These are phyloP conservation scores for Pocillopora verrucosa DNA, from an alignment of 64 coral and sea anemone species.

Conservation along the genomic window DNA sequence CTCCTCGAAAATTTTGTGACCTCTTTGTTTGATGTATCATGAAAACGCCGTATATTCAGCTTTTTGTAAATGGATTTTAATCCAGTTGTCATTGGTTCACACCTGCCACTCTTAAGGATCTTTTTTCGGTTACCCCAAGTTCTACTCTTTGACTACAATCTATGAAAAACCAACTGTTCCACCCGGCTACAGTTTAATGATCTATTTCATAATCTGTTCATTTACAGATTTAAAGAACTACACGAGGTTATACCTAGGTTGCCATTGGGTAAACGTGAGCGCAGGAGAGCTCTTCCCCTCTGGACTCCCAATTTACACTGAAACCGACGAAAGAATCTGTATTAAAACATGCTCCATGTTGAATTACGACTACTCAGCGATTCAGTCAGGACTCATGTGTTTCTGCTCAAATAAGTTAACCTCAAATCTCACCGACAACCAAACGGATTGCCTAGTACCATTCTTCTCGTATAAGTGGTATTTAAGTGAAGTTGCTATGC, in stretches of 20 bases:
- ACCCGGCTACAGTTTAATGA: background rate
- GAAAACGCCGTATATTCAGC: no score
- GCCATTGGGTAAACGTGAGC: background rate
- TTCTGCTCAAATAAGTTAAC: constrained; percentile 3
- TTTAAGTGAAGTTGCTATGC: background rate
- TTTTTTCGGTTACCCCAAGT: no score
- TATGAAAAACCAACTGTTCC: no score
- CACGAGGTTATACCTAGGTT: background rate
- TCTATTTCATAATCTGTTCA: background rate
- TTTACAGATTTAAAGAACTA: background rate
- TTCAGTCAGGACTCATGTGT: constrained; percentile 20
- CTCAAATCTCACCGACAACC: background rate
- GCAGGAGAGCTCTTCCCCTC: background rate
- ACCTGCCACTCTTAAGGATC: no score
- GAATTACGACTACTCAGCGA: background rate
- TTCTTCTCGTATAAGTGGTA: background rate
- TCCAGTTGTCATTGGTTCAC: no score
- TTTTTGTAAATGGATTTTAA: no score
- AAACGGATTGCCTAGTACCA: background rate
- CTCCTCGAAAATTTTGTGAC: no score
- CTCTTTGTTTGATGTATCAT: no score
- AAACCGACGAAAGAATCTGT: constrained; percentile 10
- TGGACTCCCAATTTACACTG: background rate
- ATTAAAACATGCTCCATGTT: constrained; percentile 7
- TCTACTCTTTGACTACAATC: no score